Conservation (phyloP, 1,140 invertebrate genomes). For the Zaprionus inermis region DNA sequence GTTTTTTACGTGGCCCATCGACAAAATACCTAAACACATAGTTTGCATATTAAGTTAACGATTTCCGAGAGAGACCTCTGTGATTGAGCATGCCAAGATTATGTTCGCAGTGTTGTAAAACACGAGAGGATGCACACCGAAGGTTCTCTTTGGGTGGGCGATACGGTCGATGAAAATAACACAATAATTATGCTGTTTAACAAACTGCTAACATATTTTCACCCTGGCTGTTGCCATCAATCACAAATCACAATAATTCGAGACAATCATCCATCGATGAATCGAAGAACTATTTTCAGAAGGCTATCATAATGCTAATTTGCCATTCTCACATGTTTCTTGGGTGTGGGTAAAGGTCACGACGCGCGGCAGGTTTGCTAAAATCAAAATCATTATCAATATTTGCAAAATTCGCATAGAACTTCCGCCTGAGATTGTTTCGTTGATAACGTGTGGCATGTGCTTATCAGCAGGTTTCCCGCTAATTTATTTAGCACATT, state of each 20-base stretch:
- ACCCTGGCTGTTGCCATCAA: conserved; percentile 35
- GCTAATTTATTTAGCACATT: conserved; percentile 38
- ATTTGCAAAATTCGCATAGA: conserved; percentile 8
- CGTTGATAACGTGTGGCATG: conserved; percentile 13
- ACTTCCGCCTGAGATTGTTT: conserved; percentile 39
- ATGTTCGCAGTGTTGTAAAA: conserved; percentile 6
- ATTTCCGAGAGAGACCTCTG: conserved; percentile 6
- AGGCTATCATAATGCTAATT: conserved; percentile 16
- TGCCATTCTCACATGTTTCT: conserved; percentile 8
- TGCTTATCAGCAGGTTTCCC: conserved; percentile 17
- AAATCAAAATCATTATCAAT: not conserved
- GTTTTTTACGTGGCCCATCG: conserved; percentile 42
- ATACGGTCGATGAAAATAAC: not conserved
- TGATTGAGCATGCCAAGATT: conserved; percentile 21
- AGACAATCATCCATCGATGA: conserved; percentile 48
- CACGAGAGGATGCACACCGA: conserved; percentile 1
- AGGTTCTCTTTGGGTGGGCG: not conserved
- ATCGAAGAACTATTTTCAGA: conserved; percentile 19
- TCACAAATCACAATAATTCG: conserved; percentile 22
- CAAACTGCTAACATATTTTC: conserved; percentile 70
- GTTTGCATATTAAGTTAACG: conserved; percentile 59
- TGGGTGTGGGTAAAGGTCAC: conserved; percentile 33
- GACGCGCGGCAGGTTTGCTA: not conserved
- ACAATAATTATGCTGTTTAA: conserved; percentile 1
- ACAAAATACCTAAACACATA: conserved; percentile 49